A percentile compares a stretch with the other conserved stretches of the same genome.
Evolutionary conservation across 2,113 vertebrate genomes (phyloP).

Genomic region (Misgurnus mizolepis): DNA sequence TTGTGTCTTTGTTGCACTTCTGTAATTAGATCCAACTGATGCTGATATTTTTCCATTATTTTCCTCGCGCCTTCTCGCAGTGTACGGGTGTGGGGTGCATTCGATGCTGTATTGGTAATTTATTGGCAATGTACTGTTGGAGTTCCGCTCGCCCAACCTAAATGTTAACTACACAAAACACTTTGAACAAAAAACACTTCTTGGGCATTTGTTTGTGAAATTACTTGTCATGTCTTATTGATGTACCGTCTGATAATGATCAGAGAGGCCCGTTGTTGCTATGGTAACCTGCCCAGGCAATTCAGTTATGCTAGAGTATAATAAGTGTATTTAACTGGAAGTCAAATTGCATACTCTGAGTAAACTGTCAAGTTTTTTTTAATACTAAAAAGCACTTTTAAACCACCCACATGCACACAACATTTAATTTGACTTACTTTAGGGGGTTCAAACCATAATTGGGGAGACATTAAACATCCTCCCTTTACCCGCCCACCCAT

Average conservation of each 20-base stretch:
- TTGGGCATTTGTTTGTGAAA: too few relatives aligned
- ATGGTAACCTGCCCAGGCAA: background rate
- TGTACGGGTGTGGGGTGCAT: background rate
- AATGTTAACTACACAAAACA: too few relatives aligned
- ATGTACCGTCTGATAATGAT: background rate
- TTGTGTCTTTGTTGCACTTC: slow-evolving; percentile 32
- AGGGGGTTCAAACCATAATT: too few relatives aligned
- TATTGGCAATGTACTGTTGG: background rate
- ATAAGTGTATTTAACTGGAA: background rate
- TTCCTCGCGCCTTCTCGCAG: slow-evolving; percentile 15
- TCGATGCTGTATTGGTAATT: background rate
- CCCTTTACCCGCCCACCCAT: background rate
- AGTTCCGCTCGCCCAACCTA: too few relatives aligned
- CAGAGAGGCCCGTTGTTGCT: background rate
- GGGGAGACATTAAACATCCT: too few relatives aligned
- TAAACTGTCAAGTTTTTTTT: background rate
- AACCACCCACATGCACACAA: too few relatives aligned
- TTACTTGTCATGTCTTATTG: too few relatives aligned
- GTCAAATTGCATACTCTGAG: background rate
- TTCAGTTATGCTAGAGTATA: background rate
- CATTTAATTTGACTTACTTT: too few relatives aligned
- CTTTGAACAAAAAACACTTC: too few relatives aligned
- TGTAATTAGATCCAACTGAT: slow-evolving; percentile 49
- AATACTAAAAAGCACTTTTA: too few relatives aligned
- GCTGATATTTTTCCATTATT: slow-evolving; percentile 23